Conservation (phyloP, 2,797 vertebrate species). For the Aphelocoma californica region DNA sequence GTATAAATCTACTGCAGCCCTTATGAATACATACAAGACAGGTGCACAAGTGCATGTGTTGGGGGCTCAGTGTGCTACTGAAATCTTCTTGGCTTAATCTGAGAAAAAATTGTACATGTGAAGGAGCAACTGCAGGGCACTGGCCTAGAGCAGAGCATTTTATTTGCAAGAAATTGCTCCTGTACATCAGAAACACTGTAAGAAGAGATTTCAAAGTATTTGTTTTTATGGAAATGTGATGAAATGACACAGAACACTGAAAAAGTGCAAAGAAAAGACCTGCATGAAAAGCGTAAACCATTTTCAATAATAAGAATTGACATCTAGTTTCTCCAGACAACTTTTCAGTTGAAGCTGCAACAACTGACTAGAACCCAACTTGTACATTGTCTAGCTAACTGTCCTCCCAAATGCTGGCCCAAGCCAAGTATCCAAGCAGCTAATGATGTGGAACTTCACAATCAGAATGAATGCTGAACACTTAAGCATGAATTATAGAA, state of each 20-base stretch:
- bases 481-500: neutral
- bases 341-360: neutral
- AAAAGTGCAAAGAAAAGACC: neutral
- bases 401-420: neutral
- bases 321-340: neutral
- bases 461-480: neutral
- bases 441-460: neutral
- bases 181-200: neutral
- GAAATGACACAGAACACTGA: neutral
- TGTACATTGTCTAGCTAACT: neutral
- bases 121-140: neutral
- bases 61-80: neutral
- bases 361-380: neutral
- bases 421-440: neutral
- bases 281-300: neutral
- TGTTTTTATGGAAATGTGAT: neutral
- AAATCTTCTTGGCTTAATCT: neutral
- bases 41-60: fast-evolving
- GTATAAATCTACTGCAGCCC: neutral
- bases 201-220: neutral
- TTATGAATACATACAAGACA: neutral
- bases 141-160: neutral
- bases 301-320: neutral
- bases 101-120: neutral
- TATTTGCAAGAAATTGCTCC: neutral